Conservation (phyloP, 2,888 invertebrate species). For the Diachrysia chrysitis region DNA sequence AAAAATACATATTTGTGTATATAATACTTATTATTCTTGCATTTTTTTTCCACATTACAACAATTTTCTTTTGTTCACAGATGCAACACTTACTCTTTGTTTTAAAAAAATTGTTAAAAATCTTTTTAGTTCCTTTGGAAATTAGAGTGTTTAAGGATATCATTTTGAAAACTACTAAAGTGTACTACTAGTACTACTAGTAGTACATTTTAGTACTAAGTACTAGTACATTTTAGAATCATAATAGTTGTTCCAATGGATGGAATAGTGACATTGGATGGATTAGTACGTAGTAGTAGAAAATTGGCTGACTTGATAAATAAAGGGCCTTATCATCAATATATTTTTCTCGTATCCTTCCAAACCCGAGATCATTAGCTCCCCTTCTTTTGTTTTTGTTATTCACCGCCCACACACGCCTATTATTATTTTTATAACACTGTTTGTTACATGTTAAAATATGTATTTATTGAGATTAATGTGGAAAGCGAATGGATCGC, state of each 20-base stretch:
- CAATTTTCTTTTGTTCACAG: not conserved
- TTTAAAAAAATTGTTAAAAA: not conserved
- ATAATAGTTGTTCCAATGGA: too few species aligned
- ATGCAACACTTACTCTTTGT: not conserved
- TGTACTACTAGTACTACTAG: too few species aligned
- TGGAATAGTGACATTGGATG: too few species aligned
- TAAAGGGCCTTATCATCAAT: not conserved
- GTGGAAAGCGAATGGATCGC: not conserved
- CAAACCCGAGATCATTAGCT: not conserved
- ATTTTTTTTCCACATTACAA: not conserved
- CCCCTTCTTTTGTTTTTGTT: not conserved
- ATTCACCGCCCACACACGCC: not conserved
- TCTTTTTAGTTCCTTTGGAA: too few species aligned
- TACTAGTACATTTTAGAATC: too few species aligned
- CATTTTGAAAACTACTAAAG: too few species aligned
- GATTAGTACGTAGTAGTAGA: too few species aligned
- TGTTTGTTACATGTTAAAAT: constrained; percentile 5
- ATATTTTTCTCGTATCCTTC: not conserved
- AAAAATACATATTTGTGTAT: too few species aligned
- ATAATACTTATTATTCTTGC: not conserved
- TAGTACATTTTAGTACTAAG: too few species aligned
- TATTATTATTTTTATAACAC: not conserved
- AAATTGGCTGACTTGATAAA: not conserved
- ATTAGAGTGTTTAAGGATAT: too few species aligned
- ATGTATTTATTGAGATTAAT: constrained; percentile 8